Conservation (phyloP, 2,797 vertebrate genomes). For the Sebastes variabilis region DNA sequence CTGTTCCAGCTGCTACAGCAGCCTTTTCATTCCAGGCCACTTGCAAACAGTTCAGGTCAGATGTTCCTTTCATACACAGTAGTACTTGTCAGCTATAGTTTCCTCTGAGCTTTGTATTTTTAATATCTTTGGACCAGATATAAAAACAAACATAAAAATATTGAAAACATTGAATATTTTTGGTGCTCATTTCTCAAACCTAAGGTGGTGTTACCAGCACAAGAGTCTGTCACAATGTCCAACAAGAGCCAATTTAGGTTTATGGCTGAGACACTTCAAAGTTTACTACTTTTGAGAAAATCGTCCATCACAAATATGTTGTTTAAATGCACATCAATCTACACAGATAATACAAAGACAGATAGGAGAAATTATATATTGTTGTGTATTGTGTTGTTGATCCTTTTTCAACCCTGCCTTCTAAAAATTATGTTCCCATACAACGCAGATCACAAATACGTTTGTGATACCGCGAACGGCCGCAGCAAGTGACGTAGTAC, state of each 20-base stretch:
- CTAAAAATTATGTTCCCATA: too few species aligned
- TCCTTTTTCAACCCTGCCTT: background rate
- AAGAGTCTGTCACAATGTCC: background rate
- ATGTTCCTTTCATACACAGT: slow-evolving; percentile 10
- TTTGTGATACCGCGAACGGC: too few species aligned
- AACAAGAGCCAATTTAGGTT: background rate
- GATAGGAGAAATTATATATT: background rate
- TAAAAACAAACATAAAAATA: background rate
- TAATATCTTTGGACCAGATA: background rate
- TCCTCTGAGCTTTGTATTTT: background rate
- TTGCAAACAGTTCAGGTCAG: slow-evolving; percentile 28
- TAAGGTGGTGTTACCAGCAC: background rate
- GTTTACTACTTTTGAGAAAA: background rate
- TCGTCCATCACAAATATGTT: background rate
- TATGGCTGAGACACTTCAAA: background rate
- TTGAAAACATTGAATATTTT: background rate
- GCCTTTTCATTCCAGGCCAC: slow-evolving; percentile 37
- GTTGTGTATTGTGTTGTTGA: background rate
- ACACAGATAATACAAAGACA: background rate
- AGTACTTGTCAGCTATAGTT: background rate
- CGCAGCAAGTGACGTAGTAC: too few species aligned
- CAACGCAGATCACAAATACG: too few species aligned
- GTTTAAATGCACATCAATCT: background rate
- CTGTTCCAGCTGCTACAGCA: slow-evolving; percentile 6
- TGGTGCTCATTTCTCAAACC: background rate